Evolutionary conservation across 2,888 invertebrate genomes (phyloP), one percentile per base, ranked within the genome.

Genomic region (Nemapogon koenigi): DNA sequence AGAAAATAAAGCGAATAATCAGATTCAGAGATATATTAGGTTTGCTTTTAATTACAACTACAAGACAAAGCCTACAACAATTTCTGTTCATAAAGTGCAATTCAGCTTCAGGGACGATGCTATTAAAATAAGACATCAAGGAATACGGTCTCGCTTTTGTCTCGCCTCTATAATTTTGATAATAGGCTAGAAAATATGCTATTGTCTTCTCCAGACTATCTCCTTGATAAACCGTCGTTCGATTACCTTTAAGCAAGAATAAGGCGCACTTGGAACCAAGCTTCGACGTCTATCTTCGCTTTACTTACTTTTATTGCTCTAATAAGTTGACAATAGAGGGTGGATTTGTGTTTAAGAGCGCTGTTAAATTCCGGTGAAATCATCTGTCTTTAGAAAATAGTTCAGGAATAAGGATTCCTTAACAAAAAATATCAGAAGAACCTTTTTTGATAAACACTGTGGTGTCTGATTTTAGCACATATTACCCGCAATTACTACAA

Each of bases 111-210:
- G 55, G 58, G 59, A 63, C 57, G 62, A 50, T 50, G 61, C 63
- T 62, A 72, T 71, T 71, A 71, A 70, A 72, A 73, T 63, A 71
- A 71, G 66, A 62, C 51, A 33, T 33, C 33, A 33, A 33, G 33
- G 19, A 33, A 19, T 33, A 15, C 30, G 30, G 30, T 33, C 16
- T n/a, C 33, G 14, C 33, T 11, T 16, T 33, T 33, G 33, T 33
- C 13, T 16, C 19, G 14, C 11, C 14, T 58, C 71, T 62, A 72
- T 71, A 71, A 76, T 75, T 76, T 73, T 72, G 71, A 75, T 72
- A 73, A 76, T 72, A 75, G 69, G 57, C 71, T 67, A 72, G 75
- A 72, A 70, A 76, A 72, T 71, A 69, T 68, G 64, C 68, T 68
- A 70, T 76, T 76, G 75, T 76, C 61, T 66, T 47, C 47, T 52